A percentile compares a stretch with the other conserved stretches of the same genome.
Evolutionary conservation across 2,797 vertebrate genomes (phyloP).

Genomic region (Eulemur mongoz): DNA sequence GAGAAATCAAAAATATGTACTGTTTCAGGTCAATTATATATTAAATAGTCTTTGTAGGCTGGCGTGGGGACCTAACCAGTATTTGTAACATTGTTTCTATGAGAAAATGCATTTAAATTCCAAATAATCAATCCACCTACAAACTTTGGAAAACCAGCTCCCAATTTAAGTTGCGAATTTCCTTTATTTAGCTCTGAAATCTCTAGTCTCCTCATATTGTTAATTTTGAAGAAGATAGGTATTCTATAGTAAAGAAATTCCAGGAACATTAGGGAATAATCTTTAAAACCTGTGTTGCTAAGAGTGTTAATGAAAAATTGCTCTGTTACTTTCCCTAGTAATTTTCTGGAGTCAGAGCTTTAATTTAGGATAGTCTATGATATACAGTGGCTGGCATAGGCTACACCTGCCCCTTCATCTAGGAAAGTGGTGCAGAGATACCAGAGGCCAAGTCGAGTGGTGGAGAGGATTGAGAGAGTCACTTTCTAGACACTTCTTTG

Average conservation of each 20-base stretch:
- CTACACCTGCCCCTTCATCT: not conserved
- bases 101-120: not conserved
- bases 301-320: not conserved
- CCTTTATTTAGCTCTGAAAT: not conserved
- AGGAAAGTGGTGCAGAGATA: not conserved
- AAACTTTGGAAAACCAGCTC: not conserved
- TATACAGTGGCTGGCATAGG: not conserved
- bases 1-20: not conserved
- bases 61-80: not conserved
- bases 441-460: rapidly evolving
- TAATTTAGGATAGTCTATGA: not conserved
- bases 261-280: not conserved
- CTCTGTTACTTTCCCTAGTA: not conserved
- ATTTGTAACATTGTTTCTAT: not conserved
- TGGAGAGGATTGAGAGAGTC: not conserved
- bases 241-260: not conserved
- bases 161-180: not conserved
- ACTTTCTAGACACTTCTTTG: not conserved
- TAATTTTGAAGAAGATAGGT: not conserved
- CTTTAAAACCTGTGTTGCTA: not conserved
- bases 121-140: not conserved
- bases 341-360: not conserved
- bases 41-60: not conserved
- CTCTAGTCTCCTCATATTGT: not conserved
- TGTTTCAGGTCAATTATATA: not conserved